A percentile compares a stretch with the other conserved stretches of the same genome.
phyloP scores from a whole-genome alignment of 2,113 vertebrate genomes.

The Athene noctua region DNA sequence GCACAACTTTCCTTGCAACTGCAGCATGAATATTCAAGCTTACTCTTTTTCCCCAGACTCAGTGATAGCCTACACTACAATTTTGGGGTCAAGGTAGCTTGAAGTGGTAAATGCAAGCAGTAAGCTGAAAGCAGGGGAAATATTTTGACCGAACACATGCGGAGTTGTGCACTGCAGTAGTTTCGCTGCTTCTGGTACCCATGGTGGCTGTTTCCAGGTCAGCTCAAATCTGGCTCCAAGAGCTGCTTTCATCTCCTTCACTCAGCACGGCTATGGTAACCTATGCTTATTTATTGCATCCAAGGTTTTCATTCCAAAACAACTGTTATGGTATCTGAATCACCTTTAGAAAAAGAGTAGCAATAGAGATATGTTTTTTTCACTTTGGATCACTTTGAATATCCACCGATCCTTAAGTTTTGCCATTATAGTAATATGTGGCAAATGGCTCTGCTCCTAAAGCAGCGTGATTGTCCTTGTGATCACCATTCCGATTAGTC shows the following conservation, averaged over 20 bases:
- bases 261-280: background rate
- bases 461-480: background rate
- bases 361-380: background rate
- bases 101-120: background rate
- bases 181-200: background rate
- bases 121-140: background rate
- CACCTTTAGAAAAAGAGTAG: background rate
- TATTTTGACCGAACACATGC: rapidly evolving
- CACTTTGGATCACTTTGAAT: background rate
- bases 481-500: background rate
- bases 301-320: background rate
- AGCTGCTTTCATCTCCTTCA: background rate
- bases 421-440: background rate
- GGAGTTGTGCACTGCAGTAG: background rate
- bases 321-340: background rate
- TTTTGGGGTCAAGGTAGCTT: background rate
- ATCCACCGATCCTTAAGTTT: background rate
- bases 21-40: background rate
- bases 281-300: background rate
- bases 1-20: background rate
- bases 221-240: background rate
- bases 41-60: background rate
- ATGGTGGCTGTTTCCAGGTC: background rate
- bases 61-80: rapidly evolving
- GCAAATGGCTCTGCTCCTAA: background rate